Evolutionary conservation across 2,888 invertebrate genomes (phyloP).

Genomic region (Athetis lepigone): DNA sequence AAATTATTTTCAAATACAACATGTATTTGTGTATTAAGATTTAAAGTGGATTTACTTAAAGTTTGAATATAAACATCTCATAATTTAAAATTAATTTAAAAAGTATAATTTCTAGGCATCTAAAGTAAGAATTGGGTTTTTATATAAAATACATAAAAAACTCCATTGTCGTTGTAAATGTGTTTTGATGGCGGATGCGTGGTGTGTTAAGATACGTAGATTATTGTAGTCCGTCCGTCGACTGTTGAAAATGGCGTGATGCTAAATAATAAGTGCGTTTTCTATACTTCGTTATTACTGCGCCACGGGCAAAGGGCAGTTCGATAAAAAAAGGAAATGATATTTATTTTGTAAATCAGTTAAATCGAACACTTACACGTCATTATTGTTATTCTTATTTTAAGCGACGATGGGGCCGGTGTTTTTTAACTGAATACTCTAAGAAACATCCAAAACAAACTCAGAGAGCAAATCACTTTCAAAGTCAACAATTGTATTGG

Average conservation of each 20-base stretch:
- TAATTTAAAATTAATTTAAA: constrained; percentile 31
- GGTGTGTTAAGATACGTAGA: constrained; percentile 64
- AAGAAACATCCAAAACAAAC: too few relatives aligned
- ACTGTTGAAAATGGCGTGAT: constrained; percentile 51
- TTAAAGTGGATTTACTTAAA: constrained; percentile 19
- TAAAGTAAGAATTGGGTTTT: constrained; percentile 35
- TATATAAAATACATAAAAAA: constrained; percentile 29
- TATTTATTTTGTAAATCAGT: too few relatives aligned
- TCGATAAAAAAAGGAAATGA: constrained; percentile 7
- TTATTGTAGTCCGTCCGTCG: constrained; percentile 78
- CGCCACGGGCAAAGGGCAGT: constrained; percentile 10
- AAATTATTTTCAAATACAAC: constrained; percentile 23
- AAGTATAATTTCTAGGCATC: constrained; percentile 25
- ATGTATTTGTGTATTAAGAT: constrained; percentile 23
- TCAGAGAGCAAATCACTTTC: too few relatives aligned
- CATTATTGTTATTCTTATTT: too few relatives aligned
- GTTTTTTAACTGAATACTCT: too few relatives aligned
- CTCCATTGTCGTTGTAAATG: constrained; percentile 11
- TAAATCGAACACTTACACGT: too few relatives aligned
- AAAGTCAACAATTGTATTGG: too few relatives aligned
- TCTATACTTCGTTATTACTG: constrained; percentile 27
- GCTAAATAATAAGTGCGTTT: constrained; percentile 39
- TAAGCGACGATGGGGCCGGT: too few relatives aligned
- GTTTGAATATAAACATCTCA: constrained; percentile 5
- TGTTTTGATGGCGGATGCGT: constrained; percentile 38